Evolutionary conservation across 2,888 invertebrate species (phyloP).

Genomic region (Sthenelais limicola): DNA sequence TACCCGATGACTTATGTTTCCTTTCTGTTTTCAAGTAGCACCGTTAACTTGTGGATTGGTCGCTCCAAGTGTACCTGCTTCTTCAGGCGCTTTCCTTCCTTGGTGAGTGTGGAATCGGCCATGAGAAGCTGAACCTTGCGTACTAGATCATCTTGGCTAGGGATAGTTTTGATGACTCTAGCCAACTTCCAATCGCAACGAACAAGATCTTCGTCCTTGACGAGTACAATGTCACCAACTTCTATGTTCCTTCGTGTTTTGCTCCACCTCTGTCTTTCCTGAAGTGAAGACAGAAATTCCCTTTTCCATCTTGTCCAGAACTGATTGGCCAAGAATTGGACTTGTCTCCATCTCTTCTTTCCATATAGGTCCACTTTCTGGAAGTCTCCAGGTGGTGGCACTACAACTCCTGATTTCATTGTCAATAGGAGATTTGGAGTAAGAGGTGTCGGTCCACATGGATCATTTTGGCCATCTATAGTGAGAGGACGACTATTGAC

Average conservation of each 20-base stretch:
- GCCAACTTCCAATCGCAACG: conserved; percentile 34
- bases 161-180: conserved; percentile 35
- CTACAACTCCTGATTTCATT: conserved; percentile 33
- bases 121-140: conserved; percentile 42
- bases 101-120: not conserved
- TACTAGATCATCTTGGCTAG: conserved; percentile 36
- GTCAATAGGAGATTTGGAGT: conserved; percentile 44
- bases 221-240: conserved; percentile 41
- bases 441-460: conserved; percentile 32
- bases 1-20: too few relatives aligned
- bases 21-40: conserved; percentile 38
- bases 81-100: not conserved
- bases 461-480: conserved; percentile 42
- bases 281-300: conserved; percentile 37
- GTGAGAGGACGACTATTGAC: conserved; percentile 51
- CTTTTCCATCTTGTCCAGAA: conserved; percentile 44
- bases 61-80: conserved; percentile 17
- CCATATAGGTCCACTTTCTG: conserved; percentile 27
- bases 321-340: conserved; percentile 41
- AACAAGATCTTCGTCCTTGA: conserved; percentile 7
- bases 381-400: conserved; percentile 36
- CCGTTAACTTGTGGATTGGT: conserved; percentile 41
- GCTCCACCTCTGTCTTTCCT: conserved; percentile 42
- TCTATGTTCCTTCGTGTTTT: conserved; percentile 13
- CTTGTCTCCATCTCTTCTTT: conserved; percentile 36